Percentiles rank a stretch among this genome's conserved stretches.
phyloP scores from a whole-genome alignment of 1,140 invertebrate genomes.

The Mizuhopecten yessoensis region DNA sequence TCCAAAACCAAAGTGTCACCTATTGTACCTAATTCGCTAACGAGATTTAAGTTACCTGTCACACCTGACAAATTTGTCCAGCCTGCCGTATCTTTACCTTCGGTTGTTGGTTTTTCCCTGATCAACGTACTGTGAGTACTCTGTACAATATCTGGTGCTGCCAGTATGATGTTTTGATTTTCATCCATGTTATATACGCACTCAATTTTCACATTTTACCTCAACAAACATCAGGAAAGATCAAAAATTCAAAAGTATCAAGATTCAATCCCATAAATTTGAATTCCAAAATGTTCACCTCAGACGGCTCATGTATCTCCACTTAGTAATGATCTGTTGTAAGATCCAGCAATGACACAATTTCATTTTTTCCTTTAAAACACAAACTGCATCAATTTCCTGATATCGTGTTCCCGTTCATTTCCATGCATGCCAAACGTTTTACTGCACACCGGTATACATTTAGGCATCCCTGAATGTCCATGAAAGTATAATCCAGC shows the following conservation, averaged over 20 bases:
- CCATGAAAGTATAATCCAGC: not conserved
- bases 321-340: too few relatives aligned
- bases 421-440: not conserved
- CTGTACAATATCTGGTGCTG: slow-evolving; percentile 17
- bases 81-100: not conserved
- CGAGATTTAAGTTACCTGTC: not conserved
- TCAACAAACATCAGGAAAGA: too few relatives aligned
- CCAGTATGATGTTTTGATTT: not conserved
- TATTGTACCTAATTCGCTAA: not conserved
- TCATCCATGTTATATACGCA: not conserved
- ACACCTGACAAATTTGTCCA: not conserved
- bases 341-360: too few relatives aligned
- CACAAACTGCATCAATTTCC: not conserved
- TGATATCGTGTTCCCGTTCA: not conserved
- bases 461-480: not conserved
- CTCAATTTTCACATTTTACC: not conserved
- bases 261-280: too few relatives aligned
- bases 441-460: not conserved
- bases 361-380: not conserved
- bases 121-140: not conserved
- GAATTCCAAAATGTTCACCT: too few relatives aligned
- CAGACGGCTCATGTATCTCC: too few relatives aligned
- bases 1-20: not conserved
- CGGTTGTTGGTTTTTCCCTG: not conserved
- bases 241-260: too few relatives aligned